These are phyloP conservation scores for Capreolus pygargus DNA, from an alignment of 2,113 vertebrate genomes.

Conservation along the genomic window DNA sequence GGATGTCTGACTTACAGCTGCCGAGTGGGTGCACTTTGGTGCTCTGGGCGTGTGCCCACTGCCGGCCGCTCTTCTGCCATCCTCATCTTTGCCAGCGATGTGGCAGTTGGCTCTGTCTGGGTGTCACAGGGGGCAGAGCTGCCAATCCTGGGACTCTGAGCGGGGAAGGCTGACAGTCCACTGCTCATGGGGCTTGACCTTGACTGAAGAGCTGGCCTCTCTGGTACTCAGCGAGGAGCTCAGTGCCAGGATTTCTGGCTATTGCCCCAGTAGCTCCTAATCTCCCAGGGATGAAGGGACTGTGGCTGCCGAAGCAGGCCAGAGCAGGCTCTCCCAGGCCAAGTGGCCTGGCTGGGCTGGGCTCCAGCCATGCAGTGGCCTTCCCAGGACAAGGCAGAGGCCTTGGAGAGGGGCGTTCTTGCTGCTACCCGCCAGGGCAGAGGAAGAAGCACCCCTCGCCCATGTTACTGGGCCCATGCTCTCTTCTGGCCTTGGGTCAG, in stretches of 20 bases:
- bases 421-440: neutral
- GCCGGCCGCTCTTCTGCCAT: neutral
- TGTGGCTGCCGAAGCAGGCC: neutral
- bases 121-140: neutral
- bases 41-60: neutral
- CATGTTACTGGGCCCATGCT: neutral
- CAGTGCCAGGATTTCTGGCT: neutral
- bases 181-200: neutral
- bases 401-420: rapidly evolving
- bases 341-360: neutral
- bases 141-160: neutral
- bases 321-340: neutral
- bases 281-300: neutral
- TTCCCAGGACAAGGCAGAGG: neutral
- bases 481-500: neutral
- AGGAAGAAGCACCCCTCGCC: neutral
- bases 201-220: neutral
- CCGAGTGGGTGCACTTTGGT: neutral
- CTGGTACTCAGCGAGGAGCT: neutral
- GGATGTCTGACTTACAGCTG: neutral
- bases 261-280: neutral
- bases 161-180: rapidly evolving
- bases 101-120: neutral
- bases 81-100: rapidly evolving
- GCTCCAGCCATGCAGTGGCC: neutral